Evolutionary conservation across 2,797 vertebrate genomes (phyloP), one percentile per base, ranked within the genome.

Genomic region (Xenentodon cancila): DNA sequence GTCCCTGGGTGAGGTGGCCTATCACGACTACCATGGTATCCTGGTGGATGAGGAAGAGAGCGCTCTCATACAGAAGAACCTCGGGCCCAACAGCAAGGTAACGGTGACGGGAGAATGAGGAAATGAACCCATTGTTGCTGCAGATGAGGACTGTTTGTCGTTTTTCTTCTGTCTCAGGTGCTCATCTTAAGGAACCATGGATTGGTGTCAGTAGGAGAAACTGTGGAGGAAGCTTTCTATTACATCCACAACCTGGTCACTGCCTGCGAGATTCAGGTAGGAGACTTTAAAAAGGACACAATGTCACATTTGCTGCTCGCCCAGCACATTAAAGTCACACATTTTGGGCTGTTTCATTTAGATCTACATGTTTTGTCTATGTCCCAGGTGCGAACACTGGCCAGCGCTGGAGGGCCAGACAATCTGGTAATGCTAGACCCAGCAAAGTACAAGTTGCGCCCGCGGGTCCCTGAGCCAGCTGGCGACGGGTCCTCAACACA

Each of bases 191-290:
- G 98, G 84, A 99, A 99, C 71, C 98, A 99, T 0, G 98, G 98
- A 21, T 90, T 99, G 20, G 94, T 98, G 45, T 91, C 96, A 1
- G 91, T 97, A 7, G 98, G 98, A 11, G 97, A 96, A 91, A 99
- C 95, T 0, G 93, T 98, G 20, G 98, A 99, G 82, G 98, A 99
- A 81, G 97, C 97, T 56, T 99, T 98, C 87, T 97, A 96, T 88
- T 97, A 98, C 74, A 97, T 97, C 71, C 96, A 98, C 85, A 98
- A 97, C 81, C 90, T 99, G 73, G 95, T 98, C 73, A 94, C 95
- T 3, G 98, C 98, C 47, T 99, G 98, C 81, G 98, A 99, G 90
- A 99, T 99, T 77, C 97, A 99, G 96, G 98, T 99, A 90, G 17
- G 77, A 48, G 7, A 9, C 27, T 49, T 25, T 37, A 9, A 20